A percentile compares a stretch with the other conserved stretches of the same genome.
Conservation (phyloP, 2,888 invertebrate species). For the Caenorhabditis sp. region DNA sequence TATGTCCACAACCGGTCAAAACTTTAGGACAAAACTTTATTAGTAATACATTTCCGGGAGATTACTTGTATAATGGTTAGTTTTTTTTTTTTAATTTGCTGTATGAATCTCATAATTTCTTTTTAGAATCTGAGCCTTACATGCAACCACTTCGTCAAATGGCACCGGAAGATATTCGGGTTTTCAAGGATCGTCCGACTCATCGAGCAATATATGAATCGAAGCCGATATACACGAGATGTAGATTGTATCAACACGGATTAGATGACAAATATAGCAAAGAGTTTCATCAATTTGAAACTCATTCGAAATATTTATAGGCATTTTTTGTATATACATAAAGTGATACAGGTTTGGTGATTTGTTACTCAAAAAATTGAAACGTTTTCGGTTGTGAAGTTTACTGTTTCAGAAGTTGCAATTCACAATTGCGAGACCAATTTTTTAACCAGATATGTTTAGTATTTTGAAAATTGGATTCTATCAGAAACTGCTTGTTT, state of each 20-base stretch:
- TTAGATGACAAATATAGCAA: constrained; percentile 21
- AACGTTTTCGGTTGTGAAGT: too few relatives aligned
- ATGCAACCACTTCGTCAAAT: constrained; percentile 30
- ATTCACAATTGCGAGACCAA: too few relatives aligned
- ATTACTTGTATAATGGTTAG: constrained; percentile 46
- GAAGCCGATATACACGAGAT: constrained; percentile 25
- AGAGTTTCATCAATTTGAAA: constrained; percentile 28
- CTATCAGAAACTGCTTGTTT: too few relatives aligned
- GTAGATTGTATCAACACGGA: constrained; percentile 33
- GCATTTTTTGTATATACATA: not conserved
- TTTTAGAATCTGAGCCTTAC: constrained; percentile 35
- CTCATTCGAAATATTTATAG: constrained; percentile 26
- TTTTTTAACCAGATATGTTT: too few relatives aligned
- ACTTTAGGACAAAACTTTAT: constrained; percentile 30
- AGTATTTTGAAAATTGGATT: too few relatives aligned
- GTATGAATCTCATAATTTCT: not conserved
- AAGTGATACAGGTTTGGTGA: too few relatives aligned
- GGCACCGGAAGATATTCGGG: constrained; percentile 7
- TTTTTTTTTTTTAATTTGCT: not conserved
- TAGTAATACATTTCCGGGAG: constrained; percentile 42
- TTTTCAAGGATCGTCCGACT: constrained; percentile 20
- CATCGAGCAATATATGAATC: constrained; percentile 32
- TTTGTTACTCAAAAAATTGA: too few relatives aligned
- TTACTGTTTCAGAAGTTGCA: too few relatives aligned
- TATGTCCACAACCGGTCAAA: constrained; percentile 48